Evolutionary conservation across 1,140 invertebrate genomes (phyloP).

Genomic region (Contarinia nasturtii): DNA sequence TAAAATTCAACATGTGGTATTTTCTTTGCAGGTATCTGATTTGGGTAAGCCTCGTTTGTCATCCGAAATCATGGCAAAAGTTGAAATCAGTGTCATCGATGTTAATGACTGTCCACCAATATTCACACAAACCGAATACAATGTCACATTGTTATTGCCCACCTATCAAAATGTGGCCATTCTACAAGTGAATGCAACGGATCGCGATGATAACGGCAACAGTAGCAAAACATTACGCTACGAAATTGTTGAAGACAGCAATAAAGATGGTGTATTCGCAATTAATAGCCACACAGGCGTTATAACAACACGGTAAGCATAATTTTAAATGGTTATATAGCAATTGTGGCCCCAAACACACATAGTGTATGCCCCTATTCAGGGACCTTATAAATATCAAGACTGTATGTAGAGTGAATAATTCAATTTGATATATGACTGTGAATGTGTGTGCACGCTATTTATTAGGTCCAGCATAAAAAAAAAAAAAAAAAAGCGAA

Average conservation of each 20-base stretch:
- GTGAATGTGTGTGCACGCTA: too few relatives aligned
- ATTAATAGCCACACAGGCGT: constrained; percentile 56
- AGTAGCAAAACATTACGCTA: constrained; percentile 37
- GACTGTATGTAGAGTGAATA: too few relatives aligned
- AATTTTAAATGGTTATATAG: constrained; percentile 3
- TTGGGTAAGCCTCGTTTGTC: constrained; percentile 61
- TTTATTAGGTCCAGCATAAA: too few relatives aligned
- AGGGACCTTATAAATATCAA: too few relatives aligned
- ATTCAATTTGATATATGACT: too few relatives aligned
- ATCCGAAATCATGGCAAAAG: constrained; percentile 49
- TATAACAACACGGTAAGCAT: constrained; percentile 30
- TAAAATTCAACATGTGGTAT: too few relatives aligned
- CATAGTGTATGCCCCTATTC: constrained; percentile 2
- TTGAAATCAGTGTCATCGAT: constrained; percentile 58
- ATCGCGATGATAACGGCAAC: constrained; percentile 47
- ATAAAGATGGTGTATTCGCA: constrained; percentile 54
- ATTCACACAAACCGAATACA: constrained; percentile 50
- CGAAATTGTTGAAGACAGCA: constrained; percentile 59
- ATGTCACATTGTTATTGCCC: constrained; percentile 59
- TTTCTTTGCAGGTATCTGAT: constrained; percentile 46
- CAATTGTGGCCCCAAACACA: too few relatives aligned
- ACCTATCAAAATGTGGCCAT: constrained; percentile 55
- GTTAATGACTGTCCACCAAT: constrained; percentile 73
- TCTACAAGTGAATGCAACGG: constrained; percentile 43
- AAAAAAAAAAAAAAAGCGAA: too few relatives aligned